Evolutionary conservation across 2,113 vertebrate genomes (phyloP).

Genomic region (Pterocles orientalis): DNA sequence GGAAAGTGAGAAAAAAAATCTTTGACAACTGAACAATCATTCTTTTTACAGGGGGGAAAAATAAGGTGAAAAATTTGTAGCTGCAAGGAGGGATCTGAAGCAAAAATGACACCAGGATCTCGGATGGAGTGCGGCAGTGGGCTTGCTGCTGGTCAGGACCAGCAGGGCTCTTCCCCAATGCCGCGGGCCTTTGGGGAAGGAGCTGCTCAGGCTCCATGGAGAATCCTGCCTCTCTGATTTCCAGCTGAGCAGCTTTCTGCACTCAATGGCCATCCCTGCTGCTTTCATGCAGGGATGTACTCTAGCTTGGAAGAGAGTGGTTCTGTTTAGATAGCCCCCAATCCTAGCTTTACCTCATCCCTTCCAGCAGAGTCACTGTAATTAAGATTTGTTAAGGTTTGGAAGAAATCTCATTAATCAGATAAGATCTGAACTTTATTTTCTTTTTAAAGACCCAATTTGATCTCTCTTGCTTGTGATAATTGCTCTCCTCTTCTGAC

Average conservation of each 20-base stretch:
- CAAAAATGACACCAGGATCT: neutral
- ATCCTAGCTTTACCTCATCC: constrained; percentile 65
- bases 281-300: constrained; percentile 63
- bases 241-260: constrained; percentile 64
- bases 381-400: constrained; percentile 70
- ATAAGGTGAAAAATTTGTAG: neutral
- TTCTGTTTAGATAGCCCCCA: constrained; percentile 68
- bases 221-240: constrained; percentile 65
- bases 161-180: neutral
- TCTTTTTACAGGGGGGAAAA: neutral
- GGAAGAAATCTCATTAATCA: constrained; percentile 69
- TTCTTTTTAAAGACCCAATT: constrained; percentile 72
- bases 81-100: neutral
- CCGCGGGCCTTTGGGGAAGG: neutral
- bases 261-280: constrained; percentile 61
- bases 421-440: constrained; percentile 72
- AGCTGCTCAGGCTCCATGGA: constrained; percentile 63
- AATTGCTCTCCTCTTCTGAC: constrained; percentile 70
- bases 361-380: constrained; percentile 66
- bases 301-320: constrained; percentile 39
- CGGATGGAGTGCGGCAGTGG: neutral
- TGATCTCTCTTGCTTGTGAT: constrained; percentile 67
- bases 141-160: accelerated
- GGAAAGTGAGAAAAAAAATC: neutral
- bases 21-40: neutral